Conservation (phyloP, 2,888 invertebrate genomes). For the Caenorhabditis macrosperma region DNA sequence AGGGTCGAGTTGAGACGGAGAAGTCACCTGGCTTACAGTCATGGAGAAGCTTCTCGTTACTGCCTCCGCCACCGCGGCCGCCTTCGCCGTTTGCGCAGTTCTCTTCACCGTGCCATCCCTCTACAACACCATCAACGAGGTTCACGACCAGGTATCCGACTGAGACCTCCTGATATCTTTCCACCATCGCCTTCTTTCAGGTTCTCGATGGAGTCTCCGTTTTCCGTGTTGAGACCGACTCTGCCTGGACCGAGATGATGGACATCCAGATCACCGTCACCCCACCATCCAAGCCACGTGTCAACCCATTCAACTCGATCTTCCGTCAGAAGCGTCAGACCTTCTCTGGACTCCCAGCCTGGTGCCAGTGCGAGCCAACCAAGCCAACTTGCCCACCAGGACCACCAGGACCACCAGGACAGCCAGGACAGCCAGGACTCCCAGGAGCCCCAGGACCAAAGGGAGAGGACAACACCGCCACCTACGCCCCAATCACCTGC, state of each 20-base stretch:
- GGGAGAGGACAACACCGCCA: constrained; percentile 70
- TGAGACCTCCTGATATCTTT: neutral
- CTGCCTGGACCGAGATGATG: constrained; percentile 79
- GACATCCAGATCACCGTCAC: constrained; percentile 78
- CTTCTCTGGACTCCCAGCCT: too few relatives aligned
- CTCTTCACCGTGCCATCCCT: constrained; percentile 75
- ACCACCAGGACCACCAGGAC: too few relatives aligned
- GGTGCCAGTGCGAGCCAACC: too few relatives aligned
- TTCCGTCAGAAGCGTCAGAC: too few relatives aligned
- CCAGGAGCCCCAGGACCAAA: too few relatives aligned
- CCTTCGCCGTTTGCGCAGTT: constrained; percentile 72
- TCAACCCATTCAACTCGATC: too few relatives aligned
- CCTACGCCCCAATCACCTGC: constrained; percentile 74
- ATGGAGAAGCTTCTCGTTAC: constrained; percentile 70
- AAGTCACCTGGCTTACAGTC: constrained; percentile 53
- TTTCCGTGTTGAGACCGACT: constrained; percentile 79
- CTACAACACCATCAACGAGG: constrained; percentile 75
- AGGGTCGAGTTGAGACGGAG: constrained; percentile 6
- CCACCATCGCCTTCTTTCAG: constrained; percentile 27
- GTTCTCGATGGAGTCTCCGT: constrained; percentile 74
- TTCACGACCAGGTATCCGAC: constrained; percentile 63
- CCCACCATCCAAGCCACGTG: constrained; percentile 77
- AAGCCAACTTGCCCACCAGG: too few relatives aligned
- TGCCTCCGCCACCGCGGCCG: constrained; percentile 62
- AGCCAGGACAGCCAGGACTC: too few relatives aligned